Percentiles rank a stretch among this genome's conserved stretches.
phyloP scores from a whole-genome alignment of 2,888 invertebrate species.

The Agrotis puta region DNA sequence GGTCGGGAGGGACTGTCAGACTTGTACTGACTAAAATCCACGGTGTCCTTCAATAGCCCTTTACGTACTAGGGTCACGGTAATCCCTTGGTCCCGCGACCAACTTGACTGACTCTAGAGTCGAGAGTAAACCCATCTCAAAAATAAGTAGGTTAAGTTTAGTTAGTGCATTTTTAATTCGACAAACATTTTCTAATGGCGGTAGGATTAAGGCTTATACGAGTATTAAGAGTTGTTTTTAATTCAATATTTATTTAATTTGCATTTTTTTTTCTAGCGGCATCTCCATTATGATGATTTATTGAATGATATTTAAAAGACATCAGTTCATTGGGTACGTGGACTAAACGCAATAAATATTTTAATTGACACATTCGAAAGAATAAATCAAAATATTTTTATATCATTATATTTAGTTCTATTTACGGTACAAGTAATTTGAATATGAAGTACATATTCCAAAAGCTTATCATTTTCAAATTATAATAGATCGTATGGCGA shows the following conservation, averaged over 20 bases:
- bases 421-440: background rate
- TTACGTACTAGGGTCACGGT: too few relatives aligned
- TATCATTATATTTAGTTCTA: background rate
- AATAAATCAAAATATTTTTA: background rate
- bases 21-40: too few relatives aligned
- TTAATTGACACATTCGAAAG: background rate
- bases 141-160: too few relatives aligned
- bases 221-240: background rate
- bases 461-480: slow-evolving; percentile 26
- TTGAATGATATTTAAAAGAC: background rate
- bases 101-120: too few relatives aligned
- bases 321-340: background rate
- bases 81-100: too few relatives aligned
- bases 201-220: too few relatives aligned
- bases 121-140: too few relatives aligned
- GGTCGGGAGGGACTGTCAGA: too few relatives aligned
- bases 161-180: too few relatives aligned
- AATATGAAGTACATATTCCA: background rate
- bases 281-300: background rate
- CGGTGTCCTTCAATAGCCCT: too few relatives aligned
- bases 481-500: slow-evolving; percentile 22
- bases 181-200: background rate
- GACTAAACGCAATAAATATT: background rate
- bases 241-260: background rate
- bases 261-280: background rate